These are phyloP conservation scores for Caenorhabditis wallacei DNA, from an alignment of 2,888 invertebrate genomes.

Conservation along the genomic window DNA sequence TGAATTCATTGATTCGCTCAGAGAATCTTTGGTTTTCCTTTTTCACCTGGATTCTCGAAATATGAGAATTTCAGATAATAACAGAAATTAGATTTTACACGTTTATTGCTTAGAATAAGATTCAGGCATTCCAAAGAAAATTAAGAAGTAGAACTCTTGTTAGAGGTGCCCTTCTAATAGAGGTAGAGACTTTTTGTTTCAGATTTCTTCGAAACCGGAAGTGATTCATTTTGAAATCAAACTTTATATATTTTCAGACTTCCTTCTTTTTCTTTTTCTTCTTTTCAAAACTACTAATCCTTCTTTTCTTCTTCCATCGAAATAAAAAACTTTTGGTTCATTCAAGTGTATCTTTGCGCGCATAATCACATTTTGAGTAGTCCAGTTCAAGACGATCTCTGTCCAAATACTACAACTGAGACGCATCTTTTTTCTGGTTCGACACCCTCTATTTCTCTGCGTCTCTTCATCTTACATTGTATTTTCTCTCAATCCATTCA, in stretches of 20 bases:
- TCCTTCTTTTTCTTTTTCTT: background rate
- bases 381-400: slow-evolving; percentile 25
- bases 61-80: background rate
- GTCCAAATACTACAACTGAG: slow-evolving; percentile 9
- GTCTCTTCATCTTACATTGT: slow-evolving; percentile 8
- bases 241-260: background rate
- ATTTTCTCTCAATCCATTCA: slow-evolving; percentile 1
- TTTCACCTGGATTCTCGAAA: background rate
- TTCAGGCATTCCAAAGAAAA: background rate
- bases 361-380: slow-evolving; percentile 35
- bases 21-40: background rate
- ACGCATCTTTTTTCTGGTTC: slow-evolving; percentile 3
- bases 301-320: slow-evolving; percentile 2
- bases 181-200: no score
- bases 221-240: background rate
- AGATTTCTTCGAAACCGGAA: background rate
- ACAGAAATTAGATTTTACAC: background rate
- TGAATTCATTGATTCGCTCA: slow-evolving; percentile 2
- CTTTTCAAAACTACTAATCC: slow-evolving; percentile 15
- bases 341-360: slow-evolving; percentile 32
- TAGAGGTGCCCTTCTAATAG: no score
- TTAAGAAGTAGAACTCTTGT: no score
- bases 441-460: background rate
- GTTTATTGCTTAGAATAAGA: no score
- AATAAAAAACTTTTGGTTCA: slow-evolving; percentile 26